Evolutionary conservation across 2,888 invertebrate species (phyloP).

Genomic region (Drosophila peninsularis): DNA sequence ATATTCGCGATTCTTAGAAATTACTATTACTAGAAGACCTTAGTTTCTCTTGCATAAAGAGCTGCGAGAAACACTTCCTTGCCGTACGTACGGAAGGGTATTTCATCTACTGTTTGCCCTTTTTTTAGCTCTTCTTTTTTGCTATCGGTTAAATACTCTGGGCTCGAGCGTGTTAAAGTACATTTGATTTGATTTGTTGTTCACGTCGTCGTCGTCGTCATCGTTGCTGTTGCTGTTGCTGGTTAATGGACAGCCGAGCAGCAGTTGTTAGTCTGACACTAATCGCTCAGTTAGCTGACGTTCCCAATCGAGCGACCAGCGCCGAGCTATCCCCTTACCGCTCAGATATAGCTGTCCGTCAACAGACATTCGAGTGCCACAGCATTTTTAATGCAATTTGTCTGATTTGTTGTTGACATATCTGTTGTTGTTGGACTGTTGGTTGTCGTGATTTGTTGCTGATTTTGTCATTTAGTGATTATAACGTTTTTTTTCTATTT

Average conservation of each 20-base stretch:
- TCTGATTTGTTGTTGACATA: constrained; percentile 79
- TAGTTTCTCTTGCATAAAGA: neutral
- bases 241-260: constrained; percentile 70
- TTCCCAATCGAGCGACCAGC: constrained; percentile 10
- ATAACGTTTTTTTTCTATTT: constrained; percentile 45
- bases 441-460: constrained; percentile 78
- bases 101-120: neutral
- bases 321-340: neutral
- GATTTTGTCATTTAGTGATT: constrained; percentile 79
- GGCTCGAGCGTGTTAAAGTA: constrained; percentile 74
- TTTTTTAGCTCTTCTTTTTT: constrained; percentile 25
- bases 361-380: constrained; percentile 69
- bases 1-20: neutral
- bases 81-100: neutral
- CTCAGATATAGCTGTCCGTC: constrained; percentile 57
- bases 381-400: constrained; percentile 81
- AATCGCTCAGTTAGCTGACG: constrained; percentile 75
- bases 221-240: constrained; percentile 34
- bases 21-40: neutral
- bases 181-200: constrained; percentile 79
- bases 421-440: constrained; percentile 53
- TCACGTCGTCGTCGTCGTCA: constrained; percentile 52
- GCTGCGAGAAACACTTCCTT: neutral
- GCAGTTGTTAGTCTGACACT: constrained; percentile 68
- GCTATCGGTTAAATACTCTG: constrained; percentile 71